phyloP scores from a whole-genome alignment of 1,140 invertebrate genomes.

The Popillia japonica region DNA sequence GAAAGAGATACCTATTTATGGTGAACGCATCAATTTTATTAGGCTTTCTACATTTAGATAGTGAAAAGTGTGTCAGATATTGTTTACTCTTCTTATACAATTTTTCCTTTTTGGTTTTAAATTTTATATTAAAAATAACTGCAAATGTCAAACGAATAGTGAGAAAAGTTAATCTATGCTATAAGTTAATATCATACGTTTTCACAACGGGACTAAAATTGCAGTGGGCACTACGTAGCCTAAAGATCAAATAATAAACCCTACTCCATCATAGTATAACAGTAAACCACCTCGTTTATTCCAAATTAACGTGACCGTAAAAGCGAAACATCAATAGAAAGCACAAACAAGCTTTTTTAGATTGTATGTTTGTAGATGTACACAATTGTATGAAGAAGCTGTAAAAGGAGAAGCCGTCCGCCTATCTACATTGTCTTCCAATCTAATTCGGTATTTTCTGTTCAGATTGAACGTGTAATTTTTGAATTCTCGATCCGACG shows the following conservation, averaged over 20 bases:
- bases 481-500: constrained; percentile 15
- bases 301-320: not conserved
- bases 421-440: constrained; percentile 22
- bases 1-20: no score
- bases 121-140: no score
- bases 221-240: not conserved
- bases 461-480: constrained; percentile 18
- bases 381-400: not conserved
- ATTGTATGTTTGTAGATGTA: not conserved
- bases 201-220: no score
- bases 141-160: no score
- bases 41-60: no score
- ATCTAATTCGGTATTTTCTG: constrained; percentile 22
- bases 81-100: no score
- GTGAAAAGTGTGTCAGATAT: no score
- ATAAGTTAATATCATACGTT: no score
- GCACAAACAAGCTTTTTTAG: not conserved
- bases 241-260: not conserved
- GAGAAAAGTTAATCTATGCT: no score
- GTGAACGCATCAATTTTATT: no score
- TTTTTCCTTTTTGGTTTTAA: no score
- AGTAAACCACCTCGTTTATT: not conserved
- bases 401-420: not conserved
- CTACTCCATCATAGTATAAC: not conserved
- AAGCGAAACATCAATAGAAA: not conserved